These are phyloP conservation scores for Spermophilus dauricus DNA, from an alignment of 2,113 vertebrate species.

Conservation along the genomic window DNA sequence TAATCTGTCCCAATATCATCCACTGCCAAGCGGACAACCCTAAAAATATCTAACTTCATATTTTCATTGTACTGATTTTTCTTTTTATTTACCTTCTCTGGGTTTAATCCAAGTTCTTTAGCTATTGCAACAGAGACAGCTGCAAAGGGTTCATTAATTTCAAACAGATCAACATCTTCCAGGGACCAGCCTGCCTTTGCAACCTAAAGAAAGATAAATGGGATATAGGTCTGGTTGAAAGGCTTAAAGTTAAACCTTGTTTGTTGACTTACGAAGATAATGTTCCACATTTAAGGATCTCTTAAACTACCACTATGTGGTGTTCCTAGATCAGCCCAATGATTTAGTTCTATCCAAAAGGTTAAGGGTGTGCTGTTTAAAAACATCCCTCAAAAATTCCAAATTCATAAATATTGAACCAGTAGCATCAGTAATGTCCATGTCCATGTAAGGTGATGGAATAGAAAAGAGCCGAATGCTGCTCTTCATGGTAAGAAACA, in stretches of 20 bases:
- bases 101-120: constrained; percentile 94
- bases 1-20: neutral
- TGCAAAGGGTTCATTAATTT: constrained; percentile 98
- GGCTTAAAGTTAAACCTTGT: neutral
- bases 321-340: neutral
- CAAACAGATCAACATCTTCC: constrained; percentile 95
- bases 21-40: neutral
- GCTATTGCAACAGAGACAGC: constrained; percentile 91
- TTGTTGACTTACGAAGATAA: neutral
- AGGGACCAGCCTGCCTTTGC: constrained; percentile 96
- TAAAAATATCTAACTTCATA: neutral
- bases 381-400: neutral
- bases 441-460: rapidly evolving
- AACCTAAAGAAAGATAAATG: constrained; percentile 85
- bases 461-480: neutral
- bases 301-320: neutral
- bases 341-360: neutral
- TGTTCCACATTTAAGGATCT: neutral
- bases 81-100: constrained; percentile 91
- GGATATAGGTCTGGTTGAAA: rapidly evolving
- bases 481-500: neutral
- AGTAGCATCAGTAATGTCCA: rapidly evolving
- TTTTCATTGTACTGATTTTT: too few species aligned
- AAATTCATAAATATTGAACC: neutral
- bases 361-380: too few species aligned